Percentiles rank a stretch among this genome's conserved stretches.
phyloP scores from a whole-genome alignment of 2,888 invertebrate genomes.

The Malthinus seriepunctatus region DNA sequence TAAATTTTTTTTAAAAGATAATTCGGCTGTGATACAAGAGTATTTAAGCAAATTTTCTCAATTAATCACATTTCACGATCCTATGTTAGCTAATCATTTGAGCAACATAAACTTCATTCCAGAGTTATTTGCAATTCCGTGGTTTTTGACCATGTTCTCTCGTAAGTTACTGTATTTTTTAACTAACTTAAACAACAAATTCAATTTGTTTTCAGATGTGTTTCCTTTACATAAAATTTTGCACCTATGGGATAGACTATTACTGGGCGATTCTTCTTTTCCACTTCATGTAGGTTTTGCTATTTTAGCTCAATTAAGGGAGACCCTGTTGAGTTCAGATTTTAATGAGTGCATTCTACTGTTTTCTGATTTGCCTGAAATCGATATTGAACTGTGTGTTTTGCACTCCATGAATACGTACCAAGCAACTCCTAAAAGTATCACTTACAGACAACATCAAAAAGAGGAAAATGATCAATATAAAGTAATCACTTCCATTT shows the following conservation, averaged over 20 bases:
- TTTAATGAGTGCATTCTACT: constrained; percentile 98
- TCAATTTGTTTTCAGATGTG: constrained; percentile 71
- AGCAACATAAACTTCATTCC: constrained; percentile 93
- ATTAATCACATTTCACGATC: constrained; percentile 94
- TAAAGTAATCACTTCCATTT: background rate
- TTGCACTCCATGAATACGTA: constrained; percentile 86
- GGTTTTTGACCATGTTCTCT: constrained; percentile 99
- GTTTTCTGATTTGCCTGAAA: constrained; percentile 98
- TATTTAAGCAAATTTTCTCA: constrained; percentile 97
- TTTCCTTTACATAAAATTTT: constrained; percentile 98
- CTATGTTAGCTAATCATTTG: constrained; percentile 87
- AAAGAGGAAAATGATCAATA: constrained; percentile 35
- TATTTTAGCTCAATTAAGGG: constrained; percentile 84
- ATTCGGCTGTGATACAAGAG: constrained; percentile 95
- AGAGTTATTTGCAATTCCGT: constrained; percentile 97
- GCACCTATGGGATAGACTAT: constrained; percentile 95
- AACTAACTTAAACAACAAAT: background rate
- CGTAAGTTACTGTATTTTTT: constrained; percentile 66
- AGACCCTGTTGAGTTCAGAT: constrained; percentile 82
- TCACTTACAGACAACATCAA: constrained; percentile 83
- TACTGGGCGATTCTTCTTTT: constrained; percentile 90
- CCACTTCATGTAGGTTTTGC: constrained; percentile 95
- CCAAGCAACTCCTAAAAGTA: constrained; percentile 83
- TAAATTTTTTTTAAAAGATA: constrained; percentile 97
- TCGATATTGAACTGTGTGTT: constrained; percentile 93